These are phyloP conservation scores for Mesopsocus fuscifrons DNA, from an alignment of 2,888 invertebrate species.

Conservation along the genomic window DNA sequence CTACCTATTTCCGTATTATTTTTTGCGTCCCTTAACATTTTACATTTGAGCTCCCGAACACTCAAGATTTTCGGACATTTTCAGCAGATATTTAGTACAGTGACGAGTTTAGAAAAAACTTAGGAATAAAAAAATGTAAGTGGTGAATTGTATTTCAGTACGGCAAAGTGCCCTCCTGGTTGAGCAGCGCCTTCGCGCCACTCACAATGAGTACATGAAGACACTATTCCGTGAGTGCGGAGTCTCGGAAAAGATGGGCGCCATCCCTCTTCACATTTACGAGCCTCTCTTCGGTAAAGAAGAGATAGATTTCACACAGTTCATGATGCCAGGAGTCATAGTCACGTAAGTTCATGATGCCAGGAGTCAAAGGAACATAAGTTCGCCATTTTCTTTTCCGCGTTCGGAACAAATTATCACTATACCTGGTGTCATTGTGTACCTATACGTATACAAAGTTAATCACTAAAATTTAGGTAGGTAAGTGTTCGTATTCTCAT, in stretches of 20 bases:
- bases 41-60: no score
- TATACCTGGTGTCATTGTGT: no score
- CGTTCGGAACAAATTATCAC: no score
- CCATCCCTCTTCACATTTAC: not conserved
- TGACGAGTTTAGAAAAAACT: not conserved
- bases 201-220: slow-evolving; percentile 45
- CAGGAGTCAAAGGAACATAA: no score
- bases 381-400: no score
- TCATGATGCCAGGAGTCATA: slow-evolving; percentile 70
- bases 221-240: slow-evolving; percentile 43
- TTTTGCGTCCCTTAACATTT: slow-evolving; percentile 6
- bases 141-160: no score
- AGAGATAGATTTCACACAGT: slow-evolving; percentile 52
- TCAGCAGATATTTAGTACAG: slow-evolving; percentile 14
- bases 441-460: no score
- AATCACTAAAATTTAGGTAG: no score
- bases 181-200: slow-evolving; percentile 44
- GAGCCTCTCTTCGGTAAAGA: slow-evolving; percentile 44
- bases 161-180: slow-evolving; percentile 62
- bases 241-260: not conserved
- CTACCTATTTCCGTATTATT: no score
- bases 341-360: slow-evolving; percentile 66
- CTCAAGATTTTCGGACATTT: no score
- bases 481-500: no score
- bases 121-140: not conserved